Percentiles rank a stretch among this genome's conserved stretches.
Conservation (phyloP, 2,113 vertebrate species). For the Pseudolaguvia tuberculata region DNA sequence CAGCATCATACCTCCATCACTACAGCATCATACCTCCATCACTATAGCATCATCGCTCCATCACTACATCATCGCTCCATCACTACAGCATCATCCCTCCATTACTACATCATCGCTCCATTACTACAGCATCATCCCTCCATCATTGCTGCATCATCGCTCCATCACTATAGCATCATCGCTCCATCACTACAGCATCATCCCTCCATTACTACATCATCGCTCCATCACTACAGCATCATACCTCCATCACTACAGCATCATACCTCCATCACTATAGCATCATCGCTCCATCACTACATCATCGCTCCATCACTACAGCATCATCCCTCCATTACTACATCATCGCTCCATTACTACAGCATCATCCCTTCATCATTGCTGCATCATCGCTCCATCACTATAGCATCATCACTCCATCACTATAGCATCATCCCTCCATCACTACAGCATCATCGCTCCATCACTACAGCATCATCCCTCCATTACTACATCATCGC, state of each 20-base stretch:
- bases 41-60: neutral
- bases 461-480: neutral
- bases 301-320: no score
- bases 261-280: neutral
- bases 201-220: neutral
- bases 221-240: neutral
- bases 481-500: neutral
- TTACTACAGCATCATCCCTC: neutral
- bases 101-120: neutral
- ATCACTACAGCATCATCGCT: neutral
- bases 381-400: neutral
- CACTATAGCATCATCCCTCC: neutral
- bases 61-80: neutral
- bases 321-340: no score
- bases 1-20: neutral
- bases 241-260: neutral
- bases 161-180: no score
- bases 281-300: neutral
- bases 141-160: neutral
- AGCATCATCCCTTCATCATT: no score
- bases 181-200: no score
- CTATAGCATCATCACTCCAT: neutral
- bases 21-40: neutral
- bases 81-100: neutral
- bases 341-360: no score